Base-by-base conservation (phyloP, 2,113 vertebrate species). In the Aldabrachelys gigantea region DNA sequence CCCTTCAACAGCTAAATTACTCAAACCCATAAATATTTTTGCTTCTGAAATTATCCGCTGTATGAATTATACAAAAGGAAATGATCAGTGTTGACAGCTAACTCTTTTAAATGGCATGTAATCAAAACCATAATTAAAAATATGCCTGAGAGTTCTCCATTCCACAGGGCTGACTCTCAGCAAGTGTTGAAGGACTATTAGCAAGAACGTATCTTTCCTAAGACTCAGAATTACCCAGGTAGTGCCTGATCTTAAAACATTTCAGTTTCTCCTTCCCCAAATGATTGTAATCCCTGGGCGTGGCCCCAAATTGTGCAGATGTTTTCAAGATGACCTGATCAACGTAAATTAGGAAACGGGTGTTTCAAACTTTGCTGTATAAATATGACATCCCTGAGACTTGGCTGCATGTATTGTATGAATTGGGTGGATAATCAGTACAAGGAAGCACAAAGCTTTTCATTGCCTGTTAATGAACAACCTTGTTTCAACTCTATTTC, bases 271-370 rank as follows among this genome's bases (percentile, higher is more conserved):
- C 69, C 84, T 94, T 85, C 89, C 90, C 81, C 96, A 95, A 96
- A 76, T 92, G 78, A 91, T 95, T 96, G 94, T 81, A 82, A 75
- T 95, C 97, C 81, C 90, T 96, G 89, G 96, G 96, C 97, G 94
- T 10, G 44, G 83, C 90, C 95, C 97, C 96, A 97, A 95, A 89
- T 93, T 82, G 81, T 91, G 89, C 96, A 98, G 96, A 96, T 98
- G 94, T 98, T 97, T 97, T 96, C 95, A 96, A 97, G 95, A 94
- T 94, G 90, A 95, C 81, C 94, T 3, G 84, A 98, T 98, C 92
- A 92, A 93, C 41, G 1, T 22, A 97, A 95, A 96, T 97, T 94
- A 98, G 94, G 93, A 92, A 88, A 69, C 50, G 87, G 62, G 72
- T 93, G 52, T 93, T 96, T 97, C 82, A 95, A 97, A 88, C 59